Conservation (phyloP, 2,888 invertebrate species). For the Drosophila picticornis region DNA sequence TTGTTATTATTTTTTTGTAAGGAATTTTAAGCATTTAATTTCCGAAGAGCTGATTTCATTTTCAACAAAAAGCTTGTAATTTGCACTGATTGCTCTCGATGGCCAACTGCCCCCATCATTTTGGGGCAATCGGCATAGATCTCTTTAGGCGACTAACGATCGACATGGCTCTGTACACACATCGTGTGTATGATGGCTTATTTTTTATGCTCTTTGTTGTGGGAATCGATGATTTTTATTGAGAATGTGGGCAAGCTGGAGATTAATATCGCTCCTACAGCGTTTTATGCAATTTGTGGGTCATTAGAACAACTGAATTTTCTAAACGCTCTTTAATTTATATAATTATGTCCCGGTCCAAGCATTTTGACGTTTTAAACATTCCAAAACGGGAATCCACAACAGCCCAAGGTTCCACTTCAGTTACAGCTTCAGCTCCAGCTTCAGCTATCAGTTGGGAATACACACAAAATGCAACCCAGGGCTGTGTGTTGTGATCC, state of each 20-base stretch:
- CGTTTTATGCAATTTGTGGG: slow-evolving; percentile 57
- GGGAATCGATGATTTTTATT: slow-evolving; percentile 37
- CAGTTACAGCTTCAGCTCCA: not conserved
- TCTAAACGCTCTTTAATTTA: slow-evolving; percentile 67
- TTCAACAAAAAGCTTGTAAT: slow-evolving; percentile 69
- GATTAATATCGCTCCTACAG: slow-evolving; percentile 44
- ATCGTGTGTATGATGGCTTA: not conserved
- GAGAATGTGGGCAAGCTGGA: slow-evolving; percentile 53
- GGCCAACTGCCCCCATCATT: slow-evolving; percentile 40
- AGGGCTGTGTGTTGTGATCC: slow-evolving; percentile 39
- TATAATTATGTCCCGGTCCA: slow-evolving; percentile 60
- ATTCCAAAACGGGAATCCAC: slow-evolving; percentile 23
- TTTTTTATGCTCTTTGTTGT: slow-evolving; percentile 24
- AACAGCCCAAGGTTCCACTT: not conserved
- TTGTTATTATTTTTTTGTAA: not conserved
- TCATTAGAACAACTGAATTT: slow-evolving; percentile 71
- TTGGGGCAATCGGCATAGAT: slow-evolving; percentile 54
- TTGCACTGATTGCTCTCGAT: slow-evolving; percentile 58
- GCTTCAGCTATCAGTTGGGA: not conserved
- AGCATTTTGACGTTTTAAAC: slow-evolving; percentile 37
- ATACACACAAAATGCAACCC: slow-evolving; percentile 28
- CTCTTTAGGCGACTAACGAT: slow-evolving; percentile 45
- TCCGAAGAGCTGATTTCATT: slow-evolving; percentile 58
- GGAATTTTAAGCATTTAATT: slow-evolving; percentile 45
- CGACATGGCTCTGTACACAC: slow-evolving; percentile 27